Conservation (phyloP, 2,797 vertebrate genomes). For the Poecilia picta region DNA sequence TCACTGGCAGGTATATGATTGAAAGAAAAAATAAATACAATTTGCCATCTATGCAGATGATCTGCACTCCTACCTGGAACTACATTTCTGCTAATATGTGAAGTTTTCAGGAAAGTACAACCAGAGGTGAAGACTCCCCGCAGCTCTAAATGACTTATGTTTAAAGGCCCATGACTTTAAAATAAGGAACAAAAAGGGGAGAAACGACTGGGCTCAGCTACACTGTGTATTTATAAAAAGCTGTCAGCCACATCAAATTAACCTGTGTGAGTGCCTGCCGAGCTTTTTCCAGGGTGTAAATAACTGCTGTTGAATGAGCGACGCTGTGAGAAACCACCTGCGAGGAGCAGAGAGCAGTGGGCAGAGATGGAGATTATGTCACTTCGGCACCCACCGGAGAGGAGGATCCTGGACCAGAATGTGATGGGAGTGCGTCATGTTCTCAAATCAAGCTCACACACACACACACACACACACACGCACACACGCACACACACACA, state of each 20-base stretch:
- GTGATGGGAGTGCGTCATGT: slow-evolving; percentile 62
- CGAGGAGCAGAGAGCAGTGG: slow-evolving; percentile 51
- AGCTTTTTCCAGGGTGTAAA: slow-evolving; percentile 17
- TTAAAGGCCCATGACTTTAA: not conserved
- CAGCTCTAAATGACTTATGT: slow-evolving; percentile 11
- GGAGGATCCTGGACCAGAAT: slow-evolving; percentile 58
- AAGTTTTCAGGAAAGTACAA: not conserved
- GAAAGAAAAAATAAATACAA: not conserved
- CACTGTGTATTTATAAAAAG: slow-evolving; percentile 7
- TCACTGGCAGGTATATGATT: not conserved
- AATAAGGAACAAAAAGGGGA: not conserved
- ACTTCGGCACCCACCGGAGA: slow-evolving; percentile 62
- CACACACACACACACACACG: slow-evolving; percentile 33
- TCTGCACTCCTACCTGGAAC: not conserved
- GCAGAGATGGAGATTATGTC: slow-evolving; percentile 67
- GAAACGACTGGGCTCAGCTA: slow-evolving; percentile 17
- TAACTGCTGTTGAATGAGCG: slow-evolving; percentile 28
- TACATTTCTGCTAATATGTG: not conserved
- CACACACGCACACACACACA: not conserved
- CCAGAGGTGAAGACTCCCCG: not conserved
- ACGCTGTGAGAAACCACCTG: slow-evolving; percentile 48
- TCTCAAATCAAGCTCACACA: slow-evolving; percentile 57
- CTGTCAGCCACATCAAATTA: slow-evolving; percentile 11
- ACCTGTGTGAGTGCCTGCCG: not conserved
- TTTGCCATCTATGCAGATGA: not conserved